phyloP scores from a whole-genome alignment of 1,140 invertebrate genomes.

The Nasonia giraulti region DNA sequence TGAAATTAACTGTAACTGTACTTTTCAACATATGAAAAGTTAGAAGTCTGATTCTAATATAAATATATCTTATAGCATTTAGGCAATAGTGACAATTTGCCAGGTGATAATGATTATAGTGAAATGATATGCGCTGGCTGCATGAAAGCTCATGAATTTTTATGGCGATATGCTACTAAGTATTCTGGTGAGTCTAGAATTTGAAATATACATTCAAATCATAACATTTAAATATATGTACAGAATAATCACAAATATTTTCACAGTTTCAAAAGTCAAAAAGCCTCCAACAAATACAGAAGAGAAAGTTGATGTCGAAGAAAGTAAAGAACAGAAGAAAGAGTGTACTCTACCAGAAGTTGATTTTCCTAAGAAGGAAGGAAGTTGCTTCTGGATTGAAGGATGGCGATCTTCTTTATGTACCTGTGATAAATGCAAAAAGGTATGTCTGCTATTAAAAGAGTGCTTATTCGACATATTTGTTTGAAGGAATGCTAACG shows the following conservation, averaged over 20 bases:
- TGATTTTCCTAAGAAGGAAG: slow-evolving; percentile 52
- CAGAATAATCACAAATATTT: slow-evolving; percentile 34
- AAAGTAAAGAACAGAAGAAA: slow-evolving; percentile 29
- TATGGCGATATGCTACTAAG: slow-evolving; percentile 81
- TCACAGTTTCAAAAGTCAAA: slow-evolving; percentile 47
- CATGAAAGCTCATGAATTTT: slow-evolving; percentile 84
- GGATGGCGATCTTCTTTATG: slow-evolving; percentile 86
- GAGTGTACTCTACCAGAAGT: slow-evolving; percentile 64
- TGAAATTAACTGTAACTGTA: slow-evolving; percentile 56
- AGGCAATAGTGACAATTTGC: slow-evolving; percentile 75
- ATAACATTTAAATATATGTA: background rate
- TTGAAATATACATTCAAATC: background rate
- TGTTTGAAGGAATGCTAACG: slow-evolving; percentile 28
- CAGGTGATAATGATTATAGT: slow-evolving; percentile 79
- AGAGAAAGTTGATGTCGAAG: slow-evolving; percentile 59
- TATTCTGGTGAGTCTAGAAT: slow-evolving; percentile 63
- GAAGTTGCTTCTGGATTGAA: slow-evolving; percentile 80
- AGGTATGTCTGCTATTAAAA: slow-evolving; percentile 53
- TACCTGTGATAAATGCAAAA: slow-evolving; percentile 78
- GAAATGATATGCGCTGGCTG: slow-evolving; percentile 88
- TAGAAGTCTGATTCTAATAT: background rate
- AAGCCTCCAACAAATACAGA: slow-evolving; percentile 54
- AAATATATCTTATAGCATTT: slow-evolving; percentile 79
- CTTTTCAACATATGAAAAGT: background rate
- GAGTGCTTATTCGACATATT: background rate